Base-by-base conservation (phyloP, 64 coral and sea anemone genomes). In the Actinia equina region DNA sequence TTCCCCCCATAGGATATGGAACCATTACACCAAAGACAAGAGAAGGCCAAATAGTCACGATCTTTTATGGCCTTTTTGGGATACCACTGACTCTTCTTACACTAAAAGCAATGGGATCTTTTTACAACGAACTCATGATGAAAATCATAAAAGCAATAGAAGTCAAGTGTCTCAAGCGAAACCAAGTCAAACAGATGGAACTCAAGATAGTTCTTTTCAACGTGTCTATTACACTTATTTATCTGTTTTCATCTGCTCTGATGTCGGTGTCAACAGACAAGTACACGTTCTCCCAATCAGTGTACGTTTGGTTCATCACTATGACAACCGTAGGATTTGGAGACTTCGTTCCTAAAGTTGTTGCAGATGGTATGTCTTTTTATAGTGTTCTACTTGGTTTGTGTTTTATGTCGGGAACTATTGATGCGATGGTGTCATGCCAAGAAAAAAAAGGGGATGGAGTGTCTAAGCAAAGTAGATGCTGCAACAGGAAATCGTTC, bases 231-330 rank as follows among this genome's bases (percentile, higher is more conserved):
- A 63, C 83, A 52, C 4, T 85, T 17, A 55, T 85, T 54, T 85
- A 85, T 63, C 51, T 61, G 49, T 61, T 87, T 77, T 0, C 62
- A 6, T 71, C 85, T 1, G 88, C 83, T 59, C 7, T 87, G 23
- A 16, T 69, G 5, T 77, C 84, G 25, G 62, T 89, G 17, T 22
- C 23, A 44, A 11, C 59, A 8, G 84, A 85, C 7, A 25, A 49
- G 16, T 53, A 43, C 11, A 85, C 20, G 22, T 63, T 43, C 22
- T 1, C 16, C 56, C 83, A 85, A 63, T 54, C 51, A 17, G 79
- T 91, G 4, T 97, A 97, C 43, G 63, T 88, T 27, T 97, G 94
- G 94, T 91, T 97, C 87, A 85, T 97, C 52, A 88, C 91, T 8
- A 83, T 90, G 22, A 93, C 94, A 11, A 97, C 94, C 0, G 89